A percentile compares a stretch with the other conserved stretches of the same genome.
Conservation (phyloP, 2,888 invertebrate species). For the Thera obeliscata region DNA sequence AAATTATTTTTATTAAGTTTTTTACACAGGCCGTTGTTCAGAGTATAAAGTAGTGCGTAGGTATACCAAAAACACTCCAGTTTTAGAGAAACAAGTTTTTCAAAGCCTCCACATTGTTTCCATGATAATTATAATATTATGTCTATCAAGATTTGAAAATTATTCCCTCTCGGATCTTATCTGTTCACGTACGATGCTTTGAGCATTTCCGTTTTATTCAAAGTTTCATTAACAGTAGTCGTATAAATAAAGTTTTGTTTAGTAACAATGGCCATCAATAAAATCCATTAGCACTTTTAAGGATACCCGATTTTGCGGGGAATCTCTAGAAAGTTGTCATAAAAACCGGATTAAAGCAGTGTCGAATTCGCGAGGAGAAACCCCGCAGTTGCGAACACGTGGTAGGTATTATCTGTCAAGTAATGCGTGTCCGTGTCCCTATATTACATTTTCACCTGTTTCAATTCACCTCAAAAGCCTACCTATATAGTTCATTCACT, state of each 20-base stretch:
- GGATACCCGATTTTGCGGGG: slow-evolving; percentile 62
- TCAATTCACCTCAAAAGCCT: background rate
- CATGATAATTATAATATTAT: slow-evolving; percentile 20
- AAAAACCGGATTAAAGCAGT: slow-evolving; percentile 69
- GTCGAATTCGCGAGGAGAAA: slow-evolving; percentile 65
- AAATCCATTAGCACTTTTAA: slow-evolving; percentile 75
- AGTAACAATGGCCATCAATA: slow-evolving; percentile 51
- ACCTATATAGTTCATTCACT: too few relatives aligned
- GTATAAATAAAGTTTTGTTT: slow-evolving; percentile 18
- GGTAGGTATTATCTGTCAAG: slow-evolving; percentile 26
- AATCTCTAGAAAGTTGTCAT: slow-evolving; percentile 79
- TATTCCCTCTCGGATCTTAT: slow-evolving; percentile 3
- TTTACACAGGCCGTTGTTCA: slow-evolving; percentile 7
- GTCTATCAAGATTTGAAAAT: slow-evolving; percentile 8
- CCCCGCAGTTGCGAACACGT: slow-evolving; percentile 51
- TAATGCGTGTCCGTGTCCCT: slow-evolving; percentile 39
- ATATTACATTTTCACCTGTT: slow-evolving; percentile 36
- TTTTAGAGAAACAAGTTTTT: slow-evolving; percentile 15
- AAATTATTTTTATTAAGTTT: background rate
- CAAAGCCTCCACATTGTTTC: slow-evolving; percentile 16
- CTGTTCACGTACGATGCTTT: slow-evolving; percentile 4
- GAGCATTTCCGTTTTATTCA: slow-evolving; percentile 10
- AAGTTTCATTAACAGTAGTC: slow-evolving; percentile 11
- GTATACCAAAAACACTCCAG: slow-evolving; percentile 11
- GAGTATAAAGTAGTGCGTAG: slow-evolving; percentile 21